phyloP scores from a whole-genome alignment of 2,113 vertebrate species.

The Steatornis caripensis region DNA sequence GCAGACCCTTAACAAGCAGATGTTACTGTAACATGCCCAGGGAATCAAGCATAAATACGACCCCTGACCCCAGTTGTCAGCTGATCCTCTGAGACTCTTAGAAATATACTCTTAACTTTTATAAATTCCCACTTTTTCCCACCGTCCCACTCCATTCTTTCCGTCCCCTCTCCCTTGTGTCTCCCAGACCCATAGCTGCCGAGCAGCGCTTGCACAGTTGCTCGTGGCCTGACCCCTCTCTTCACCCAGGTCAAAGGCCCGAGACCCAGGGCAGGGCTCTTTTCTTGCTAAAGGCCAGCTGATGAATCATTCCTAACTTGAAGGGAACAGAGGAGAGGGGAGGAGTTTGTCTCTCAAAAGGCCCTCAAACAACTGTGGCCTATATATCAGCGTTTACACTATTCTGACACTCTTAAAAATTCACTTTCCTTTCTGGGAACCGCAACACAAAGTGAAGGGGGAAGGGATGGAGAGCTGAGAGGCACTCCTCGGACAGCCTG shows the following conservation, averaged over 20 bases:
- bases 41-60: slow-evolving; percentile 90
- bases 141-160: slow-evolving; percentile 83
- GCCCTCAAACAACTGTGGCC: slow-evolving; percentile 89
- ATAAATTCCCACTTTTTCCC: slow-evolving; percentile 93
- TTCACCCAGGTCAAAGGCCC: slow-evolving; percentile 93
- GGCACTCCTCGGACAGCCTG: background rate
- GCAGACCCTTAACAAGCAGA: slow-evolving; percentile 88
- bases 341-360: slow-evolving; percentile 83
- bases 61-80: slow-evolving; percentile 90
- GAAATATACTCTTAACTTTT: slow-evolving; percentile 93
- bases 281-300: slow-evolving; percentile 95
- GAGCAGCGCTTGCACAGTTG: slow-evolving; percentile 84
- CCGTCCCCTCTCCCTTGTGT: slow-evolving; percentile 75
- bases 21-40: slow-evolving; percentile 95
- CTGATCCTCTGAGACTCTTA: slow-evolving; percentile 89
- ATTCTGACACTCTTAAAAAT: slow-evolving; percentile 79
- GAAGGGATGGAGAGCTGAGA: background rate
- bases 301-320: slow-evolving; percentile 89
- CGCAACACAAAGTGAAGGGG: slow-evolving; percentile 16
- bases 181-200: slow-evolving; percentile 74
- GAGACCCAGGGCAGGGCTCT: slow-evolving; percentile 84
- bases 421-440: slow-evolving; percentile 79
- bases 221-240: slow-evolving; percentile 86
- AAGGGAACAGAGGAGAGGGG: slow-evolving; percentile 76
- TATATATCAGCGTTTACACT: slow-evolving; percentile 92